These are phyloP conservation scores for Pammene aurita DNA, from an alignment of 2,888 invertebrate species.

Conservation along the genomic window DNA sequence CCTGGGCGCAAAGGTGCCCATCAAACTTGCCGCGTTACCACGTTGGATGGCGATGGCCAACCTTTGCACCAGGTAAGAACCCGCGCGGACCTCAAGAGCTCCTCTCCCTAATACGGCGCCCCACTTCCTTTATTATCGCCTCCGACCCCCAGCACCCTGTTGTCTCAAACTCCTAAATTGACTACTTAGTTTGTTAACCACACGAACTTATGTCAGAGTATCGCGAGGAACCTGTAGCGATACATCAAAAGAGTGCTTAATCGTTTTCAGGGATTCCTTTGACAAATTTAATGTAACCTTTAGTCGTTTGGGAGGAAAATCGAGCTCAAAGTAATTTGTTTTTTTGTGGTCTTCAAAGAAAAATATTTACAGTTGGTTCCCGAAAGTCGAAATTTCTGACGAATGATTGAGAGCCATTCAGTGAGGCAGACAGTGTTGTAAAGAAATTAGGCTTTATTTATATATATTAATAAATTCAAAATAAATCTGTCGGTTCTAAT, in stretches of 20 bases:
- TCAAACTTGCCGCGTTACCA: too few species aligned
- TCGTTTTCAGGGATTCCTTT: conserved; percentile 42
- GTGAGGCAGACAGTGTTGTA: neutral
- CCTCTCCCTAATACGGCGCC: too few species aligned
- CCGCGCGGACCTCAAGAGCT: too few species aligned
- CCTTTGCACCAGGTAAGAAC: too few species aligned
- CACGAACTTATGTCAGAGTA: conserved; percentile 25
- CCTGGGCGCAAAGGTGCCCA: too few species aligned
- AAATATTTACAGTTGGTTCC: conserved; percentile 16
- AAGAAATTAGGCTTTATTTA: neutral
- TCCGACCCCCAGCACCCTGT: too few species aligned
- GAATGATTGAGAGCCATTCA: neutral
- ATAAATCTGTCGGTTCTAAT: too few species aligned
- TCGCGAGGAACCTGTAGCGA: conserved; percentile 7
- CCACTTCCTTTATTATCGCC: too few species aligned
- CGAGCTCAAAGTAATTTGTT: conserved; percentile 38
- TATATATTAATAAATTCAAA: too few species aligned
- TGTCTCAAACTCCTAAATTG: neutral
- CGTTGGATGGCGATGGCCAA: too few species aligned
- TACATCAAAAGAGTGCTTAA: conserved; percentile 41
- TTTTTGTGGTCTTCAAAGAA: conserved; percentile 34
- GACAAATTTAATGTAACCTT: conserved; percentile 40
- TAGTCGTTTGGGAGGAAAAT: conserved; percentile 35
- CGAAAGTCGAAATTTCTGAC: conserved; percentile 15
- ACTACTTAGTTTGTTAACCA: conserved; percentile 8